Evolutionary conservation across 2,888 invertebrate species (phyloP).

Genomic region (Trileptium ribeirensis): DNA sequence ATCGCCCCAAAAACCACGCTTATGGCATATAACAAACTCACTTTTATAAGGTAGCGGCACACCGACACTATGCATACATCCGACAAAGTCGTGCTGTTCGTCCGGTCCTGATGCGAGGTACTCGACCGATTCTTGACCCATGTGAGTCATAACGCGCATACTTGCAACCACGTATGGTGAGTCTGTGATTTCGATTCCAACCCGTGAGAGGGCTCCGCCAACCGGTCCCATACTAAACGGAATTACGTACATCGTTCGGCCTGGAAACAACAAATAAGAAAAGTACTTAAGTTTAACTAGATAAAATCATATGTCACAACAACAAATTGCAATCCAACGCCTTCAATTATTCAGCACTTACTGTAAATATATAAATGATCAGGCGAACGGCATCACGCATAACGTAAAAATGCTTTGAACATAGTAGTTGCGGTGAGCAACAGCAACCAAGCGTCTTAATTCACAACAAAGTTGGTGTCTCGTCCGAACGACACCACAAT

Average conservation of each 20-base stretch:
- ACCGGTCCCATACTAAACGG: conserved; percentile 97
- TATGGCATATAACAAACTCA: background rate
- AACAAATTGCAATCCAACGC: too few species aligned
- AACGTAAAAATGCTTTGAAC: too few species aligned
- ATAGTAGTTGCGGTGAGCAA: too few species aligned
- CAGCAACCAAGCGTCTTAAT: too few species aligned
- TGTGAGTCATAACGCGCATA: conserved; percentile 91
- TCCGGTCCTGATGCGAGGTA: conserved; percentile 56
- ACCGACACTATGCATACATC: conserved; percentile 85
- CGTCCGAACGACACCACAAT: too few species aligned
- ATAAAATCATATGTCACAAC: too few species aligned
- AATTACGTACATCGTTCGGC: conserved; percentile 87
- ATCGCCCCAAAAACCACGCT: background rate
- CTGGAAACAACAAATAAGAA: too few species aligned
- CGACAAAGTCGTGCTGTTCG: conserved; percentile 65
- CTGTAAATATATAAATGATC: too few species aligned
- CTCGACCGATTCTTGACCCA: conserved; percentile 63
- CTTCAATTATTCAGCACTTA: too few species aligned
- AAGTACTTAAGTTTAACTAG: too few species aligned
- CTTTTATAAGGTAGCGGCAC: conserved; percentile 58
- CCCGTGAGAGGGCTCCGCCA: conserved; percentile 82
- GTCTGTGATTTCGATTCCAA: conserved; percentile 87
- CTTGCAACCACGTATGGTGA: conserved; percentile 92
- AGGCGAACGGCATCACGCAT: too few species aligned
- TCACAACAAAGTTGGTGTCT: too few species aligned